Conservation (phyloP, 2,888 invertebrate genomes). For the Anagyrus pseudococci region DNA sequence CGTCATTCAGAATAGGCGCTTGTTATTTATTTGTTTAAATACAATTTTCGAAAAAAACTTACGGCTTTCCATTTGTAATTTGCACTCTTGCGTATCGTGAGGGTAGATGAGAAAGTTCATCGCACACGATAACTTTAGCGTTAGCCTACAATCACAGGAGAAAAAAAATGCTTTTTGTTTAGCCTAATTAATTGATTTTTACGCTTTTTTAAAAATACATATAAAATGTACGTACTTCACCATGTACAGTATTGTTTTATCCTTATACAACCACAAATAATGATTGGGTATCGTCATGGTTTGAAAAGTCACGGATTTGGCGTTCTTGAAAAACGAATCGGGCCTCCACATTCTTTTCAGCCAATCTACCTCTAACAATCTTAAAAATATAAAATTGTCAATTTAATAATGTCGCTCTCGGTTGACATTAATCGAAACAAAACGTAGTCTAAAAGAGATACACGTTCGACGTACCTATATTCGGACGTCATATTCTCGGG, state of each 20-base stretch:
- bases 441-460: neutral
- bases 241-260: constrained; percentile 85
- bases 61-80: constrained; percentile 94
- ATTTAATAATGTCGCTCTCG: neutral
- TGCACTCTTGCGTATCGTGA: constrained; percentile 93
- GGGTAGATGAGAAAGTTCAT: constrained; percentile 96
- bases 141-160: constrained; percentile 66
- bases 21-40: neutral
- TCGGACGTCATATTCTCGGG: constrained; percentile 94
- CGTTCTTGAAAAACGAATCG: constrained; percentile 93
- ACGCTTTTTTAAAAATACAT: no score
- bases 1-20: no score
- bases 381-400: constrained; percentile 51
- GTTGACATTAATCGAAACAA: no score
- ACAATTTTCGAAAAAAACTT: no score
- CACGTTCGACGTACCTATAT: constrained; percentile 69
- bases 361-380: constrained; percentile 87
- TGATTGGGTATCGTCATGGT: constrained; percentile 96
- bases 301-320: constrained; percentile 91
- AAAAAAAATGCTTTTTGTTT: constrained; percentile 6
- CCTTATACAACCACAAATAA: constrained; percentile 89
- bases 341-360: constrained; percentile 93
- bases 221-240: constrained; percentile 69
- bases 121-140: constrained; percentile 86
- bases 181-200: constrained; percentile 4